Evolutionary conservation across 1,140 invertebrate species (phyloP).

Genomic region (Cylas formicarius): DNA sequence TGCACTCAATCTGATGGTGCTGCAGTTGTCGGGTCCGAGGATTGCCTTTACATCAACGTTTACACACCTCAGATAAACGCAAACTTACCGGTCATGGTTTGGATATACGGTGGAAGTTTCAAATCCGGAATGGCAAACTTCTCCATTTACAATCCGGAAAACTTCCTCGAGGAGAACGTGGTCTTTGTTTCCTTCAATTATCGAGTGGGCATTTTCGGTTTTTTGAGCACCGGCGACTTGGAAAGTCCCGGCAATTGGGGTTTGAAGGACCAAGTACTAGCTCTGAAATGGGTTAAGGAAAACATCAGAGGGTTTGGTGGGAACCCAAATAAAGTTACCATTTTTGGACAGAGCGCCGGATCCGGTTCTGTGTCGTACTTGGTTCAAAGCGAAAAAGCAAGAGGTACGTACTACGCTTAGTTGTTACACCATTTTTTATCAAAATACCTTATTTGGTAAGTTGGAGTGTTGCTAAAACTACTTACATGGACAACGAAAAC

Average conservation of each 20-base stretch:
- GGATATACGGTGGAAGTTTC: constrained; percentile 38
- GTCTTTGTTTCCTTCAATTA: constrained; percentile 52
- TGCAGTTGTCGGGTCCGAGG: constrained; percentile 20
- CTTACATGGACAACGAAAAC: too few species aligned
- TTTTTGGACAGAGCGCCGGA: constrained; percentile 26
- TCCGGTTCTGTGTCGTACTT: constrained; percentile 21
- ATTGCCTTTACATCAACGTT: constrained; percentile 23
- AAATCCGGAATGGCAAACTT: constrained; percentile 25
- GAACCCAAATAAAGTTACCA: constrained; percentile 24
- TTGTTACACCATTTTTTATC: too few species aligned
- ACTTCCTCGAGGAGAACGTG: constrained; percentile 44
- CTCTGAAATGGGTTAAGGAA: constrained; percentile 43
- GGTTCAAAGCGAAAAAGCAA: constrained; percentile 12
- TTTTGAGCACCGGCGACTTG: constrained; percentile 22
- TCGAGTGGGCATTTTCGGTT: constrained; percentile 42
- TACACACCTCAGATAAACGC: too few species aligned
- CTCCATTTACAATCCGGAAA: constrained; percentile 33
- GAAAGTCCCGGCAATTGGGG: constrained; percentile 44
- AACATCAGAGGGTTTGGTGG: constrained; percentile 34
- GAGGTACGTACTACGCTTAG: constrained; percentile 12
- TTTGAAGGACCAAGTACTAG: constrained; percentile 44
- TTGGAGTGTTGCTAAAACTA: too few species aligned
- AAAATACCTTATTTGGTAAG: too few species aligned
- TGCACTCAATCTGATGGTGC: constrained; percentile 15
- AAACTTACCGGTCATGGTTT: constrained; percentile 33